These are phyloP conservation scores for Porites evermanni DNA, from an alignment of 92 coral and sea anemone species.

Conservation along the genomic window DNA sequence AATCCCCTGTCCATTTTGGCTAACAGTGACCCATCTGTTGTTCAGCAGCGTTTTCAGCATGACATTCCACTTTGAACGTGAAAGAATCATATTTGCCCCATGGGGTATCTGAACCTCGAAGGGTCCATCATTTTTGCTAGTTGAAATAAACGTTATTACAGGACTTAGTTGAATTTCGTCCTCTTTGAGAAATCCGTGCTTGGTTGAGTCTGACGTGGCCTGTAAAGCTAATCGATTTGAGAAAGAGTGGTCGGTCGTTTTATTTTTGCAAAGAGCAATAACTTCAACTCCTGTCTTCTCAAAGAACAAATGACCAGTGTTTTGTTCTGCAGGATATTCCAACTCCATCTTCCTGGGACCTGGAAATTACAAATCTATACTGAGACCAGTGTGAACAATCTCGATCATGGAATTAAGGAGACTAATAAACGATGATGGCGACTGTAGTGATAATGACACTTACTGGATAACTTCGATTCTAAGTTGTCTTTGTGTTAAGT, in stretches of 20 bases:
- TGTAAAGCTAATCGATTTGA: background rate
- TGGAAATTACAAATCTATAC: background rate
- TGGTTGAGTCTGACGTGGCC: background rate
- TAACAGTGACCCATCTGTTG: conserved; percentile 8
- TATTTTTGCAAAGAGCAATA: background rate
- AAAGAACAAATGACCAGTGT: conserved; percentile 4
- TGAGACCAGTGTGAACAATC: too few relatives aligned
- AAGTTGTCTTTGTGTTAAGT: too few relatives aligned
- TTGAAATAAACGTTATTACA: background rate
- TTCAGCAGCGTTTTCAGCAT: conserved; percentile 11
- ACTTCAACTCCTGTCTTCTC: conserved; percentile 38
- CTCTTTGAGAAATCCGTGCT: background rate
- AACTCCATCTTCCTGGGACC: background rate
- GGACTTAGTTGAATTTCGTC: conserved; percentile 14
- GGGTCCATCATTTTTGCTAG: background rate
- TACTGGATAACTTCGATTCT: too few relatives aligned
- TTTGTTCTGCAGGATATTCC: background rate
- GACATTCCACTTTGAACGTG: conserved; percentile 4
- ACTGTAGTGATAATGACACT: too few relatives aligned
- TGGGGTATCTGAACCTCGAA: conserved; percentile 19
- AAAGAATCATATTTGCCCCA: background rate
- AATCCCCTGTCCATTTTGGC: background rate
- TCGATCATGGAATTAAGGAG: too few relatives aligned
- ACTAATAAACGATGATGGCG: too few relatives aligned
- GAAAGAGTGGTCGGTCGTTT: background rate